Evolutionary conservation across 2,113 vertebrate species (phyloP).

Genomic region (Phrynosoma platyrhinos): DNA sequence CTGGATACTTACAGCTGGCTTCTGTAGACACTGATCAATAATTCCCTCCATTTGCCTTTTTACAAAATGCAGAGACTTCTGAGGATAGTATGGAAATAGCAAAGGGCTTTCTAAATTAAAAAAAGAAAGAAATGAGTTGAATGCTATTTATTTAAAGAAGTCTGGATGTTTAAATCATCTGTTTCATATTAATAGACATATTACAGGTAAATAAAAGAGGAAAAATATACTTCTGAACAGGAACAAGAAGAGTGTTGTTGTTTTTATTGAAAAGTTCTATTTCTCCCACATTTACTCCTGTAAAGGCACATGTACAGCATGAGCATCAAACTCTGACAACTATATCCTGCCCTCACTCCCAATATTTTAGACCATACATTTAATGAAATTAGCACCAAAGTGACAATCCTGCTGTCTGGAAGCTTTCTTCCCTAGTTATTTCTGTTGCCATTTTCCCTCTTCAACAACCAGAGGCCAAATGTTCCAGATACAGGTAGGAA

Average conservation of each 20-base stretch:
- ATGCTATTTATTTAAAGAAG: background rate
- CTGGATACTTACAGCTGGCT: conserved; percentile 89
- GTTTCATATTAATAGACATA: background rate
- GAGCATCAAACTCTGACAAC: background rate
- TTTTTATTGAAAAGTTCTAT: background rate
- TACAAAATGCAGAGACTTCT: conserved; percentile 96
- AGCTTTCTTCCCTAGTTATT: background rate
- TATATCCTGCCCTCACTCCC: too few species aligned
- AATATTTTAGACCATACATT: too few species aligned
- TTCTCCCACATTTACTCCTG: background rate
- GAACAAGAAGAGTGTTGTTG: background rate
- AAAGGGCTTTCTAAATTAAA: conserved; percentile 87
- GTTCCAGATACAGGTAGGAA: background rate
- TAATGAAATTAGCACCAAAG: too few species aligned
- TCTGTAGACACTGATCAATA: conserved; percentile 92
- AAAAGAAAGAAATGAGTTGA: conserved; percentile 6
- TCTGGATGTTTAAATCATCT: background rate
- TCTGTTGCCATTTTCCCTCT: background rate
- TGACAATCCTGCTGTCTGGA: background rate
- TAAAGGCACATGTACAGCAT: background rate
- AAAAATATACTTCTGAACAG: background rate
- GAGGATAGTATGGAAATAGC: conserved; percentile 93
- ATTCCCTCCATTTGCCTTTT: conserved; percentile 93
- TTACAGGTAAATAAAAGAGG: too few species aligned
- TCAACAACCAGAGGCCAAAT: background rate